These are phyloP conservation scores for Vultur gryphus DNA, from an alignment of 2,797 vertebrate genomes.

Conservation along the genomic window DNA sequence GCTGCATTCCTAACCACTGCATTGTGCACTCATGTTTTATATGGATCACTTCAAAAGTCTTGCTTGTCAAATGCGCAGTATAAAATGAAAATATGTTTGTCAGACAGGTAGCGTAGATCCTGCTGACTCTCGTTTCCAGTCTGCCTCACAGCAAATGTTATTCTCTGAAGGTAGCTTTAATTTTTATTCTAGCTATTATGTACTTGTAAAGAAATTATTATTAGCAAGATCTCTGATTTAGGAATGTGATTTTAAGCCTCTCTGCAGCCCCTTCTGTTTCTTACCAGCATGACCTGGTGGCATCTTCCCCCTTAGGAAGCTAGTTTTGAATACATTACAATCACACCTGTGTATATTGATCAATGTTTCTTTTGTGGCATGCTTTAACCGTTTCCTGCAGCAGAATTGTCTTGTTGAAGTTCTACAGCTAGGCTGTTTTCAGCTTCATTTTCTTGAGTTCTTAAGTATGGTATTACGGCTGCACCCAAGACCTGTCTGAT, in stretches of 20 bases:
- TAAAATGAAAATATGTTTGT: neutral
- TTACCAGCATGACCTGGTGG: neutral
- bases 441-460: neutral
- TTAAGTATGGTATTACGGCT: neutral
- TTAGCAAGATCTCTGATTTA: neutral
- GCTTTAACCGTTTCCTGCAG: neutral
- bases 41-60: neutral
- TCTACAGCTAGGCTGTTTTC: neutral
- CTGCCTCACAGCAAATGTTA: neutral
- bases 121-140: neutral
- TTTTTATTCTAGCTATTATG: neutral
- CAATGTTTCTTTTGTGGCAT: neutral
- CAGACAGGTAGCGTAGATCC: neutral
- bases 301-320: neutral
- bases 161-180: neutral
- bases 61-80: neutral
- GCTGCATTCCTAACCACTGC: neutral
- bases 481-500: neutral
- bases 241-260: neutral
- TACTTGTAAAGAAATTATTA: neutral
- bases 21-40: fast-evolving
- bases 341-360: neutral
- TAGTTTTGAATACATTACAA: neutral
- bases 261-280: neutral
- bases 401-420: neutral